Conservation (phyloP, 2,888 invertebrate species). For the Yponomeuta cagnagella region DNA sequence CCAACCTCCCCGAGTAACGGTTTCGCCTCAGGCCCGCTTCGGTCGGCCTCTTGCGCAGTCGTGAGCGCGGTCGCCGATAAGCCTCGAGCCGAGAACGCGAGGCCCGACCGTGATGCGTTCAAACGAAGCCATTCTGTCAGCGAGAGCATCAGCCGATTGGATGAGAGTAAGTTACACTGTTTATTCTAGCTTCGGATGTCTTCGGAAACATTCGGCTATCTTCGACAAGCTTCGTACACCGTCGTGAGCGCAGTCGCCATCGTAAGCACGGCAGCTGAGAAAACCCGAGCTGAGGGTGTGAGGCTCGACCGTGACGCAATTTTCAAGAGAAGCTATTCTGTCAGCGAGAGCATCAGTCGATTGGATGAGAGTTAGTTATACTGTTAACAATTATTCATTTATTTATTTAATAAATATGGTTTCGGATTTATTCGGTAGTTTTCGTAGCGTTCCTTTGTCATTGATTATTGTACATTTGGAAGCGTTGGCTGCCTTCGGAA, state of each 20-base stretch:
- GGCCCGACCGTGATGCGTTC: conserved; percentile 56
- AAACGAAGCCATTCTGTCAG: conserved; percentile 68
- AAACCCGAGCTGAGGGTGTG: conserved; percentile 38
- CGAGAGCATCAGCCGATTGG: conserved; percentile 60
- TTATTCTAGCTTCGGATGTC: no score
- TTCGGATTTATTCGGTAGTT: no score
- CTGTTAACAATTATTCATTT: no score
- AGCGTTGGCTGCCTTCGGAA: no score
- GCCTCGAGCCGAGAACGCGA: conserved; percentile 39
- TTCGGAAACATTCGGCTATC: no score
- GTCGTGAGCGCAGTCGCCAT: conserved; percentile 39
- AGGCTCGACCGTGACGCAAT: conserved; percentile 47
- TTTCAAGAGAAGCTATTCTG: conserved; percentile 66
- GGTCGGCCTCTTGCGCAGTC: conserved; percentile 63
- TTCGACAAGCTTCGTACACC: neutral
- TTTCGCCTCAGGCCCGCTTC: conserved; percentile 56
- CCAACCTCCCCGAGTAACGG: conserved; percentile 57
- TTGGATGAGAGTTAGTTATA: conserved; percentile 57
- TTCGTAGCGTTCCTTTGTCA: no score
- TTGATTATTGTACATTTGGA: no score
- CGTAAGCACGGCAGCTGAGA: conserved; percentile 45
- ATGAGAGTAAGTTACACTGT: conserved; percentile 52
- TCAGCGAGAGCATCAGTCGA: conserved; percentile 64
- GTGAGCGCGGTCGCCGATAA: conserved; percentile 49
- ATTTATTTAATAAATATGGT: no score